Evolutionary conservation across 1,140 invertebrate genomes (phyloP).

Genomic region (Euglossa dilemma): DNA sequence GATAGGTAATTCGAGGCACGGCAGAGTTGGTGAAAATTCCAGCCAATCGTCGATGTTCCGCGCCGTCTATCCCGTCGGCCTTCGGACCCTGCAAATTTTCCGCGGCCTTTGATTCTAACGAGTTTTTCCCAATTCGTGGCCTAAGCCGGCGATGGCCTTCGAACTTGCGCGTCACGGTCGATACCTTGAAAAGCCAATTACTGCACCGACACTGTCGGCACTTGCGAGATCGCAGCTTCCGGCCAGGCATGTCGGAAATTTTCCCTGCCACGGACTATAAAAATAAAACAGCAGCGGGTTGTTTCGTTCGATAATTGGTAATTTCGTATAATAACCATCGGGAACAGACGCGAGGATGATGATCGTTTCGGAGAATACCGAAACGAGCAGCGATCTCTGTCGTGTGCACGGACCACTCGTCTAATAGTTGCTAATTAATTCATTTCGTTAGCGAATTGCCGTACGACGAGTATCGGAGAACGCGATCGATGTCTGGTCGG

Average conservation of each 20-base stretch:
- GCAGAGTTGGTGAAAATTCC: neutral
- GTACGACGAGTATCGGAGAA: neutral
- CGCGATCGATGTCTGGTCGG: no score
- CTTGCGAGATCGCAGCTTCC: slow-evolving; percentile 6
- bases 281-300: neutral
- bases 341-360: neutral
- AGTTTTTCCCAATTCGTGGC: slow-evolving; percentile 5
- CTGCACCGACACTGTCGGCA: neutral
- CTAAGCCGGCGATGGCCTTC: neutral
- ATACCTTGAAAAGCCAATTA: slow-evolving; percentile 41
- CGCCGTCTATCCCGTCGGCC: no score
- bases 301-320: neutral
- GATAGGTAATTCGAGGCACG: neutral
- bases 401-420: no score
- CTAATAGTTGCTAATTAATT: slow-evolving; percentile 38
- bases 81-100: neutral
- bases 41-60: no score
- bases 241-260: neutral
- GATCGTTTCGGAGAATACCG: neutral
- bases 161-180: slow-evolving; percentile 5
- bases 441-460: slow-evolving; percentile 5
- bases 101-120: neutral
- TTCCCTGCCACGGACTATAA: neutral
- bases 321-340: slow-evolving; percentile 1
- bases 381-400: neutral